Conservation (phyloP, 2,888 invertebrate genomes). For the Philonicus albiceps region DNA sequence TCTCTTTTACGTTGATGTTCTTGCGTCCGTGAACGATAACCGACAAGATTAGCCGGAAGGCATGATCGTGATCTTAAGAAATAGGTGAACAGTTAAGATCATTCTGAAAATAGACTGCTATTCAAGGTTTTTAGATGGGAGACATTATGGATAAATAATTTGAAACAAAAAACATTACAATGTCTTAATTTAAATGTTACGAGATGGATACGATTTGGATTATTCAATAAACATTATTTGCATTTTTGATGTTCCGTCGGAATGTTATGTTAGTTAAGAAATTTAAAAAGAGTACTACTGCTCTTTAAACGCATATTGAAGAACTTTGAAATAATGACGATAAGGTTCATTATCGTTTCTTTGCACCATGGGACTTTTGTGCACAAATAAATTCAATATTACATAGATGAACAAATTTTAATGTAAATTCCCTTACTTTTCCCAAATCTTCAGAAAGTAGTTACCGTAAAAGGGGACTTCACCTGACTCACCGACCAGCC, state of each 20-base stretch:
- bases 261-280: too few species aligned
- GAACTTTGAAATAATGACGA: too few species aligned
- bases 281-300: too few species aligned
- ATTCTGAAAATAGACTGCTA: conserved; percentile 2
- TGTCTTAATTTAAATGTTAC: background rate
- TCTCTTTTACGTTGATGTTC: background rate
- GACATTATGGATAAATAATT: background rate
- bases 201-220: background rate
- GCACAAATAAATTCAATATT: too few species aligned
- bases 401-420: too few species aligned
- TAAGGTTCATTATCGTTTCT: too few species aligned
- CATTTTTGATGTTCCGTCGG: background rate
- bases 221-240: background rate
- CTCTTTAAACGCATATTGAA: too few species aligned
- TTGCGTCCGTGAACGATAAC: background rate
- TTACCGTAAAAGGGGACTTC: too few species aligned
- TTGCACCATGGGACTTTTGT: too few species aligned
- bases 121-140: background rate
- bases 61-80: conserved; percentile 23
- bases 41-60: background rate
- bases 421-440: too few species aligned
- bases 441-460: too few species aligned
- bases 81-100: conserved; percentile 25
- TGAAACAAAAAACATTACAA: background rate
- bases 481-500: too few species aligned